Evolutionary conservation across 2,797 vertebrate genomes (phyloP).

Genomic region (Nasua narica): DNA sequence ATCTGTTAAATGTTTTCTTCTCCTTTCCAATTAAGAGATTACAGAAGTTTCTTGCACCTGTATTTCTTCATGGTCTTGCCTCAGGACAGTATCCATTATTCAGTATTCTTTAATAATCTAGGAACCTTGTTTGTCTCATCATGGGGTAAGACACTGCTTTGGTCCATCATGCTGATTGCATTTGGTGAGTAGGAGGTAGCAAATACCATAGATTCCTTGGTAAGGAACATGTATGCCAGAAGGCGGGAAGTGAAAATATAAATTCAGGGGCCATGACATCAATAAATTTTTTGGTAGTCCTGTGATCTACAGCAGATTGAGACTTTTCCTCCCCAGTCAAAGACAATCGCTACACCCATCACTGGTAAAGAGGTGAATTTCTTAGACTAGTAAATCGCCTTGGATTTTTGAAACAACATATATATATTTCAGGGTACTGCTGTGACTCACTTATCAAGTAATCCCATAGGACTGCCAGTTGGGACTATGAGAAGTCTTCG

Average conservation of each 20-base stretch:
- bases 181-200: neutral
- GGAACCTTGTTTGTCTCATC: neutral
- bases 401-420: slow-evolving; percentile 32
- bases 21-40: neutral
- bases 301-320: neutral
- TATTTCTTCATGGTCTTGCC: neutral
- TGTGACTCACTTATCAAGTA: neutral
- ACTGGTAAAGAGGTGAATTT: neutral
- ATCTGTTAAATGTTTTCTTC: neutral
- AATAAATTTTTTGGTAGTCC: neutral
- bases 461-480: neutral
- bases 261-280: neutral
- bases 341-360: neutral
- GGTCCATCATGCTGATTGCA: neutral
- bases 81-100: neutral
- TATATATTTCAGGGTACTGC: neutral
- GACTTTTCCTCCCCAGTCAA: neutral
- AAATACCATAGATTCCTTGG: neutral
- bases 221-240: neutral
- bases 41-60: neutral
- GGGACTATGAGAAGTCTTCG: neutral
- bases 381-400: neutral
- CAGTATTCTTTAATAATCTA: neutral
- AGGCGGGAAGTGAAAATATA: neutral
- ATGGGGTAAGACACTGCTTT: neutral